Evolutionary conservation across 2,888 invertebrate genomes (phyloP), one percentile per base, ranked within the genome.

Genomic region (Pimpla rufipes): DNA sequence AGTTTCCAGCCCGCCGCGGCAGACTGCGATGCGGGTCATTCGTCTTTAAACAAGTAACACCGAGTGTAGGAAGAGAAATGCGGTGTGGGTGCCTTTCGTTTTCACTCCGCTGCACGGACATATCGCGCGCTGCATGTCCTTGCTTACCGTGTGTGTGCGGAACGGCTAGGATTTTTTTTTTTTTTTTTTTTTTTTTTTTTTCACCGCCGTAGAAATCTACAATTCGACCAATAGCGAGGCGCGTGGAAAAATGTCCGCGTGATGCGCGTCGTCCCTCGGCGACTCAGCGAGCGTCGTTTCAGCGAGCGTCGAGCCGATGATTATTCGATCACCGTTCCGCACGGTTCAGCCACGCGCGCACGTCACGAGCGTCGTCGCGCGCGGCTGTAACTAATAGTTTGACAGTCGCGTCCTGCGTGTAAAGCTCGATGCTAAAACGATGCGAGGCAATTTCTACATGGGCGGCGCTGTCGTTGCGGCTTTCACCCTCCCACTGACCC

Each of bases 401-500:
- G 52, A 52, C 52, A 52, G 18, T 52, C 18, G 18, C 0, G 16
- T 18, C 16, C 5, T 10, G 21, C 18, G 21, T 10, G 18, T 37
- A 13, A 37, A 50, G 50, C 57, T 73, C 75, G 50, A 29, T 13
- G 29, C 29, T 29, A 29, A 29, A 40, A 70, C 18, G 21, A 57
- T n/a, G n/a, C 40, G 67, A 10, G 52, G 52, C 52, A 52, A 52
- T 52, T 52, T 52, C 52, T 52, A 52, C 52, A 52, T 52, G 21
- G 52, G 18, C 52, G 18, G 21, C 40, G 57, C 55, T 67, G 35
- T 29, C 52, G 59, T 80, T 82, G n/a, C n/a, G 80, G 85, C 85
- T 86, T 86, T 86, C 86, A 86, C 84, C 81, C 85, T 85, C 62
- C 62, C 64, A 64, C 82, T 66, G 78, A 71, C 66, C 47, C 37